Conservation (phyloP, 2,888 invertebrate genomes). For the Melanchra persicariae region DNA sequence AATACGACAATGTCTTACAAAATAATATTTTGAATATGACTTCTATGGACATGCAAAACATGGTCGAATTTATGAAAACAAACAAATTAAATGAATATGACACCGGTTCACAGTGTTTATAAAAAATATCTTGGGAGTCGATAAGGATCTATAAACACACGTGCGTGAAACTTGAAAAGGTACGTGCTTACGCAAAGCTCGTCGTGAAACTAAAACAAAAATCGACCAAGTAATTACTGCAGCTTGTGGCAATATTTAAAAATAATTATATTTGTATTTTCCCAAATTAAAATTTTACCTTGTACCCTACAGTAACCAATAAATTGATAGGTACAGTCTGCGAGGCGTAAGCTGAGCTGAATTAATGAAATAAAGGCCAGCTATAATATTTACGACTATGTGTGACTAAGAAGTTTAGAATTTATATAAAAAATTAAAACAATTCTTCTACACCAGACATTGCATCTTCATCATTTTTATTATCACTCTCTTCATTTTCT, state of each 20-base stretch:
- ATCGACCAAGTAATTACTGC: neutral
- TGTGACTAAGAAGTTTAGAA: too few species aligned
- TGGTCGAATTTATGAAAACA: slow-evolving; percentile 16
- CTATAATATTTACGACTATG: too few species aligned
- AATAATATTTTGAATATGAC: slow-evolving; percentile 26
- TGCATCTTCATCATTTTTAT: too few species aligned
- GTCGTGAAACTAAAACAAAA: slow-evolving; percentile 1
- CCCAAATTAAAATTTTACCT: neutral
- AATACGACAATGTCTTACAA: neutral
- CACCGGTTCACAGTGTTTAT: neutral
- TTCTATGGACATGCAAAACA: slow-evolving; percentile 30
- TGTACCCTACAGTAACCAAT: neutral
- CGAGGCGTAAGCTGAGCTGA: too few species aligned
- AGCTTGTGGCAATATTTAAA: neutral
- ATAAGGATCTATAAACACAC: neutral
- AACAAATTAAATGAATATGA: slow-evolving; percentile 30
- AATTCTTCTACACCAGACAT: too few species aligned
- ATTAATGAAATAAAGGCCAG: too few species aligned
- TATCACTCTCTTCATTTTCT: too few species aligned
- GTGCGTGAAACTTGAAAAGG: slow-evolving; percentile 3
- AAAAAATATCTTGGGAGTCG: slow-evolving; percentile 1
- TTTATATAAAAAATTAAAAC: too few species aligned
- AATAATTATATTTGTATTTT: neutral
- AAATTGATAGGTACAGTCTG: neutral
- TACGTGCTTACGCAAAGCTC: slow-evolving; percentile 1